Evolutionary conservation across 1,140 invertebrate species (phyloP).

Genomic region (Pararge aegeria): DNA sequence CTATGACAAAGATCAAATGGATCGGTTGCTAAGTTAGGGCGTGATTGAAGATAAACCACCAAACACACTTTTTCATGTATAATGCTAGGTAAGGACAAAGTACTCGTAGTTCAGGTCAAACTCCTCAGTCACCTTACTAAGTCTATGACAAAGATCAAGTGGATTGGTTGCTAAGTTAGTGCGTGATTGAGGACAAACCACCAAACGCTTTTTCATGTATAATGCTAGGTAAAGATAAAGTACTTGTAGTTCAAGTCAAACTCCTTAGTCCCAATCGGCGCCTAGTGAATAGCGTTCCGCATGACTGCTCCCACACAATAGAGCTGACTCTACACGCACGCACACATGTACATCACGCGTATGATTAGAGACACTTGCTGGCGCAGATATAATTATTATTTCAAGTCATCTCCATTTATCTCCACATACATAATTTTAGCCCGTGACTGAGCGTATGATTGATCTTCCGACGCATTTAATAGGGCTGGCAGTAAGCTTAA

Average conservation of each 20-base stretch:
- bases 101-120: too few species aligned
- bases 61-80: too few species aligned
- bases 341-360: not conserved
- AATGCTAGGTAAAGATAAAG: too few species aligned
- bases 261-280: not conserved
- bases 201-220: too few species aligned
- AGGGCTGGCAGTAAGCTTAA: not conserved
- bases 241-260: not conserved
- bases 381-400: constrained; percentile 25
- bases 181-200: too few species aligned
- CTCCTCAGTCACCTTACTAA: too few species aligned
- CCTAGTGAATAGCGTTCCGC: constrained; percentile 17
- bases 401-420: constrained; percentile 15
- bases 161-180: too few species aligned
- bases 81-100: too few species aligned
- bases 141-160: too few species aligned
- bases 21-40: too few species aligned
- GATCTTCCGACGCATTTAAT: not conserved
- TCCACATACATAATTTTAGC: not conserved
- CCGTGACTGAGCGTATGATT: not conserved
- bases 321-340: constrained; percentile 19
- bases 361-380: not conserved
- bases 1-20: too few species aligned
- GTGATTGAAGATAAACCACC: too few species aligned
- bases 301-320: constrained; percentile 32